A percentile compares a stretch with the other conserved stretches of the same genome.
Evolutionary conservation across 2,113 vertebrate species (phyloP).

Genomic region (Corynorhinus townsendii): DNA sequence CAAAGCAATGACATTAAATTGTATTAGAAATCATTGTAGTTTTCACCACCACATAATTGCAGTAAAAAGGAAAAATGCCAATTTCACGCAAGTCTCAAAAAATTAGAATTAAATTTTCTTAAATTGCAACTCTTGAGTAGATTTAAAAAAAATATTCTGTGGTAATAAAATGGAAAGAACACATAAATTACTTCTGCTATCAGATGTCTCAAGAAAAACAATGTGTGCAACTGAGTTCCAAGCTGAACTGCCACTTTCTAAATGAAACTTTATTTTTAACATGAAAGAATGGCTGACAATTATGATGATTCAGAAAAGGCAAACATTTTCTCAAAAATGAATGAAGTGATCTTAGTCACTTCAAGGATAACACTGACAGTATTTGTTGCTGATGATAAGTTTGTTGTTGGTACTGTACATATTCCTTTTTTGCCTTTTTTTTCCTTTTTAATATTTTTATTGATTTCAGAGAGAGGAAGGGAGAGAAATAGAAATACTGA

Average conservation of each 20-base stretch:
- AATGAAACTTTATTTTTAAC: neutral
- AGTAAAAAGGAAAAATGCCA: neutral
- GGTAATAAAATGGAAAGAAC: neutral
- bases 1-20: neutral
- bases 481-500: too few species aligned
- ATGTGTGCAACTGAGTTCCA: neutral
- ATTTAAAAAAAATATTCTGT: neutral
- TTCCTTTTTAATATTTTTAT: too few species aligned
- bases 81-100: neutral
- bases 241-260: neutral
- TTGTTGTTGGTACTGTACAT: too few species aligned
- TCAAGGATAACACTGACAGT: neutral
- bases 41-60: neutral
- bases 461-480: too few species aligned
- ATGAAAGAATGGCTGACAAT: neutral
- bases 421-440: too few species aligned
- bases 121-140: neutral
- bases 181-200: neutral
- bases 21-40: neutral
- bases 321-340: constrained; percentile 20
- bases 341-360: neutral
- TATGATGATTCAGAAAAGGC: neutral
- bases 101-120: neutral
- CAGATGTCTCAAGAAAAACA: neutral
- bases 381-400: neutral